These are phyloP conservation scores for Neuroterus valhalla DNA, from an alignment of 1,140 invertebrate species.

Conservation along the genomic window DNA sequence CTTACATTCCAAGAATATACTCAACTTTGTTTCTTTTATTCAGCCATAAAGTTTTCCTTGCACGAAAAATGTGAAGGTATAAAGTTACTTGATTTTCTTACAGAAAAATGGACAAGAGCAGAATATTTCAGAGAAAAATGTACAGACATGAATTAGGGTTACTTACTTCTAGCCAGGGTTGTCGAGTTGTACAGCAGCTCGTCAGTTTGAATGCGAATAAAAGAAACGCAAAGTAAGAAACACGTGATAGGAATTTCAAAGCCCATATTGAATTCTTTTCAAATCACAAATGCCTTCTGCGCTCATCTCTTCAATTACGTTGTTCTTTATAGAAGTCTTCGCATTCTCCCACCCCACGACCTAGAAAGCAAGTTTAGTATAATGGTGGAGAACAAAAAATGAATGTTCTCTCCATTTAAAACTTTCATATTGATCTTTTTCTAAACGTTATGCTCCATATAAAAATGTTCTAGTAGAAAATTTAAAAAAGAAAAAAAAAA, in stretches of 20 bases:
- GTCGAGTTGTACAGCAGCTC: conserved; percentile 19
- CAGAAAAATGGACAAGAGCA: conserved; percentile 5
- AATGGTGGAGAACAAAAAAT: not conserved
- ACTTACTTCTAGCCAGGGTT: conserved; percentile 23
- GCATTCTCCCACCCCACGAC: not conserved
- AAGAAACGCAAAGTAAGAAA: conserved; percentile 29
- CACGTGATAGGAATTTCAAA: conserved; percentile 30
- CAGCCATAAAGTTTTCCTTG: not conserved
- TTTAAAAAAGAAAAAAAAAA: conserved; percentile 15
- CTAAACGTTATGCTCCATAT: not conserved
- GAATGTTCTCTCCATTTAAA: not conserved
- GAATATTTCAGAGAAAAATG: conserved; percentile 11
- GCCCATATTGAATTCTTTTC: not conserved
- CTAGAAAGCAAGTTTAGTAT: not conserved
- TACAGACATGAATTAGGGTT: conserved; percentile 26
- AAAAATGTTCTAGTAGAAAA: conserved; percentile 2
- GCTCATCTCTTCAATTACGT: conserved; percentile 5
- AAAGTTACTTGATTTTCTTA: conserved; percentile 8
- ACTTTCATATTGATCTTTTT: not conserved
- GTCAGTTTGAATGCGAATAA: conserved; percentile 29
- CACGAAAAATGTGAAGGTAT: not conserved
- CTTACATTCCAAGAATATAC: not conserved
- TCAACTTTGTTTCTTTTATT: not conserved
- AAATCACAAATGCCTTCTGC: conserved; percentile 18
- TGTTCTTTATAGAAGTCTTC: not conserved